These are phyloP conservation scores for Protobothrops mucrosquamatus DNA, from an alignment of 2,113 vertebrate genomes.

Conservation along the genomic window DNA sequence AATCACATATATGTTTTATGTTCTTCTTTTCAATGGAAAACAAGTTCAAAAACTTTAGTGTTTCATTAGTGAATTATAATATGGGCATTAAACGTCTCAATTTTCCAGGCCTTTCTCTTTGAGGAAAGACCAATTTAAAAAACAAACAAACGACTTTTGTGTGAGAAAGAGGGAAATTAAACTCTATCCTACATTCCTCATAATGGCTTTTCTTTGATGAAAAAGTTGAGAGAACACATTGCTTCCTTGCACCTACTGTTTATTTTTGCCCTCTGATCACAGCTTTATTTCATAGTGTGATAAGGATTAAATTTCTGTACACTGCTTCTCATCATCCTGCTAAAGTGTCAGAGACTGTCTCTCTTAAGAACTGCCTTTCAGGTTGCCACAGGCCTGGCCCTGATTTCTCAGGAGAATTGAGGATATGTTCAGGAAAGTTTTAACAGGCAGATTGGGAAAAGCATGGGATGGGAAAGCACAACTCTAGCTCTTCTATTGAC, in stretches of 20 bases:
- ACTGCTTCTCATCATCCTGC: neutral
- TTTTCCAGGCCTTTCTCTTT: neutral
- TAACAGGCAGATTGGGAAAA: neutral
- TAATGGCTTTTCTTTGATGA: neutral
- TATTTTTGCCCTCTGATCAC: neutral
- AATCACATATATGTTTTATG: neutral
- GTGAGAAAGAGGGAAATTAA: neutral
- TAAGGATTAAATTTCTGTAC: neutral
- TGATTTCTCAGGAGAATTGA: neutral
- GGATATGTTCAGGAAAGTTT: neutral
- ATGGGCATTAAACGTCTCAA: neutral
- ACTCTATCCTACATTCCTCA: neutral
- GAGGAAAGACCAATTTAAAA: too few relatives aligned
- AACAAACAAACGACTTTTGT: neutral
- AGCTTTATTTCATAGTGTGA: neutral
- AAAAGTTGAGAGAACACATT: neutral
- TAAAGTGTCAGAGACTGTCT: neutral
- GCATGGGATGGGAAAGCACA: neutral
- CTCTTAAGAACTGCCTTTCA: neutral
- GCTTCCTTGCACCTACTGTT: neutral
- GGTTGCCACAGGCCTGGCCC: neutral
- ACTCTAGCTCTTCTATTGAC: neutral
- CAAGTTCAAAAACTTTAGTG: neutral
- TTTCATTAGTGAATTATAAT: neutral
- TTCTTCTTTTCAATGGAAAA: neutral